phyloP scores from a whole-genome alignment of 2,888 invertebrate genomes.

The Perizoma flavofasciatum region DNA sequence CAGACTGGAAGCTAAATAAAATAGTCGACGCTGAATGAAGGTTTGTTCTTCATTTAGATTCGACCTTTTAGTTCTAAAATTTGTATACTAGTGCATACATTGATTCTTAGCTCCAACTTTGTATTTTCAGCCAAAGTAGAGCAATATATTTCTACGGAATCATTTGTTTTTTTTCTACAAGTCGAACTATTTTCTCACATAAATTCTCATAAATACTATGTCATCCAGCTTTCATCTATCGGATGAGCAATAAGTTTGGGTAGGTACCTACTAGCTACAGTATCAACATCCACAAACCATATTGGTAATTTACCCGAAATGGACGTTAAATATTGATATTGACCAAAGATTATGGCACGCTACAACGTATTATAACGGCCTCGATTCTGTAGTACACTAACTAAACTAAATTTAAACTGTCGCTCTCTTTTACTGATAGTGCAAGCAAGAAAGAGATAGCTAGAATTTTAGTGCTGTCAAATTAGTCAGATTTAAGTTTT shows the following conservation, averaged over 20 bases:
- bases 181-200: not conserved
- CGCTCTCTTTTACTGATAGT: no score
- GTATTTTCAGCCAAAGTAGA: no score
- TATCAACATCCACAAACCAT: conserved; percentile 13
- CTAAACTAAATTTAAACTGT: no score
- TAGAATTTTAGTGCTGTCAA: no score
- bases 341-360: conserved; percentile 30
- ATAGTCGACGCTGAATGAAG: not conserved
- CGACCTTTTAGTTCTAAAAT: not conserved
- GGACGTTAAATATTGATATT: conserved; percentile 36
- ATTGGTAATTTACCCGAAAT: conserved; percentile 24
- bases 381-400: no score
- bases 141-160: no score
- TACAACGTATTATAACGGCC: not conserved
- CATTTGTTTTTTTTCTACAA: no score
- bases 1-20: not conserved
- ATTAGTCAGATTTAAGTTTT: no score
- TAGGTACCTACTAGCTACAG: not conserved
- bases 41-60: not conserved
- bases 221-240: conserved; percentile 2
- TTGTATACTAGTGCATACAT: no score
- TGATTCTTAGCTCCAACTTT: no score
- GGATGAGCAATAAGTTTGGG: conserved; percentile 14
- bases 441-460: no score
- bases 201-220: conserved; percentile 2